Base-by-base conservation (phyloP, 1,140 invertebrate genomes). In the Drosophila bocki region DNA sequence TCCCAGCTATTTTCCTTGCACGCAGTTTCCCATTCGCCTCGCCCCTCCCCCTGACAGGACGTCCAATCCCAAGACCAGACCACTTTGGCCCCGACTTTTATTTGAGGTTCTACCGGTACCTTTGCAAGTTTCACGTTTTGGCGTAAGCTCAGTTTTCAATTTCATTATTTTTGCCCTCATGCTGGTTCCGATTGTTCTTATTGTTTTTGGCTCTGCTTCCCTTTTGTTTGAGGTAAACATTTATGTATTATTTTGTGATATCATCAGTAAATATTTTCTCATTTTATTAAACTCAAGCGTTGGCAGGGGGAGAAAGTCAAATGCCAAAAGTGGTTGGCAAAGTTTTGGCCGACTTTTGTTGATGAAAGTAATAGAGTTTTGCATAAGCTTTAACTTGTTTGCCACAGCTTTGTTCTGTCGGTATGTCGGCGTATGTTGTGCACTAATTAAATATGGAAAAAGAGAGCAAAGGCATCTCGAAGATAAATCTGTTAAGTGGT, bases 401-500 rank as follows among this genome's bases (percentile, higher is more conserved):
- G 35, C 35, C 19, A 19, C 53, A 56, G 35, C 53, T 39, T 56
- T 62, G 44, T 60, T 61, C 32, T 45, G 62, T 56, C 7, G 32
- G 48, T 53, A 2, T 42, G 67, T 44, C 8, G n/a, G 37, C 13
- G 39, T 61, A 44, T 57, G 33, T 51, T 53, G 45, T 62, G 64
- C 75, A 80, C 87, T 87, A 84, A 78, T 65, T 71, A 75, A 61
- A 76, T 81, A 59, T 62, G 53, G 35, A 51, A 65, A 50, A 56
- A 42, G 56, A 75, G 48, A 57, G 45, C 22, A 44, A 67, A 69
- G 47, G 68, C 69, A 80, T 88, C 78, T 84, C 56, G 39, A 65
- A 87, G 84, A 87, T 84, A 84, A 76, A 87, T 90, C 84, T 87
- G 68, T 78, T 88, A 88, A 90, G 77, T 84, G 70, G 80, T 56